These are phyloP conservation scores for Mola mola DNA, from an alignment of 2,113 vertebrate genomes.

Conservation along the genomic window DNA sequence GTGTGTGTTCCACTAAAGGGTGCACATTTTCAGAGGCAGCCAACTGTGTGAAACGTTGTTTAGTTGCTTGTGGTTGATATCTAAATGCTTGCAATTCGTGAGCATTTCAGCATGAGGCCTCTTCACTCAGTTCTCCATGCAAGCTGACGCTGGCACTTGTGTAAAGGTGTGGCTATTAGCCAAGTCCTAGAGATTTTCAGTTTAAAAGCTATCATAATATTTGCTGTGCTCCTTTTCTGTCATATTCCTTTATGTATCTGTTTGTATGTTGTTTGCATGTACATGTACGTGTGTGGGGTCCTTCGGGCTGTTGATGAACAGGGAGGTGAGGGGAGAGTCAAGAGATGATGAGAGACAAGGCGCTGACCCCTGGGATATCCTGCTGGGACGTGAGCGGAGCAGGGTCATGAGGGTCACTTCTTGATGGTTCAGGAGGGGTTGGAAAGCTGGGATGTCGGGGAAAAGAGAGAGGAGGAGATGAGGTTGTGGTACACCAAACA, in stretches of 20 bases:
- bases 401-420: slow-evolving; percentile 42
- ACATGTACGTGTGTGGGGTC: slow-evolving; percentile 36
- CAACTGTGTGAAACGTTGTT: no score
- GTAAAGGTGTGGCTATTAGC: no score
- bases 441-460: slow-evolving; percentile 18
- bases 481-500: slow-evolving; percentile 52
- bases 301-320: slow-evolving; percentile 41
- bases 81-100: no score
- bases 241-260: background rate
- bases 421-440: slow-evolving; percentile 12
- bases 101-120: no score
- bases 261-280: slow-evolving; percentile 8
- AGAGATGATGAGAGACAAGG: slow-evolving; percentile 66
- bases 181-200: background rate
- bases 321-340: slow-evolving; percentile 34
- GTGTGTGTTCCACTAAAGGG: no score
- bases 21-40: no score
- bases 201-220: background rate
- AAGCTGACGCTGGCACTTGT: no score
- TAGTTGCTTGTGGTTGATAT: no score
- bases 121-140: no score
- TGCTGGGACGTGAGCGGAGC: slow-evolving; percentile 61
- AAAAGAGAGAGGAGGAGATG: slow-evolving; percentile 33
- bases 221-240: background rate
- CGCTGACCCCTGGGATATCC: slow-evolving; percentile 58